Conservation (phyloP, 2,888 invertebrate genomes). For the Phrixothrix hirtus region DNA sequence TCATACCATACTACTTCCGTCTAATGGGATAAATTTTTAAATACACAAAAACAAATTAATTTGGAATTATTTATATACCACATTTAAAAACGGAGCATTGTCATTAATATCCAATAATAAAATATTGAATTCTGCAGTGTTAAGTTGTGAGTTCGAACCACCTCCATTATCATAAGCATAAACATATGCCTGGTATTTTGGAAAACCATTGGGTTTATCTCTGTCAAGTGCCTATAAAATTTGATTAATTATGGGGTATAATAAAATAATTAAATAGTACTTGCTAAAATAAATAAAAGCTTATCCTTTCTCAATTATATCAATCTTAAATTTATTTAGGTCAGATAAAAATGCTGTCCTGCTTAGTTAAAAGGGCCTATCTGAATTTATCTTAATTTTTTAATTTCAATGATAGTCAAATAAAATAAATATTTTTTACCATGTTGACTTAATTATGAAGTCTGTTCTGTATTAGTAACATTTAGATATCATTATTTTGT, state of each 20-base stretch:
- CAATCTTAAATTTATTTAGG: too few relatives aligned
- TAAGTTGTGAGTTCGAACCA: constrained; percentile 65
- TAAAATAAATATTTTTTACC: too few relatives aligned
- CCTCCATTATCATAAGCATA: constrained; percentile 79
- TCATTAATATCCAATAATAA: constrained; percentile 86
- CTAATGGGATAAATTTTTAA: constrained; percentile 45
- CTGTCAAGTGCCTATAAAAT: constrained; percentile 74
- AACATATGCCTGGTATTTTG: constrained; percentile 74
- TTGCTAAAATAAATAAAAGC: not conserved
- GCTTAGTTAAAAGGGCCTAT: too few relatives aligned
- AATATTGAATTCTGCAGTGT: constrained; percentile 69
- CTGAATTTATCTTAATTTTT: too few relatives aligned
- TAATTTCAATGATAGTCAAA: too few relatives aligned
- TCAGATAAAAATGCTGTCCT: too few relatives aligned
- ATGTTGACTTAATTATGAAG: too few relatives aligned
- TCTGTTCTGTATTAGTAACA: too few relatives aligned
- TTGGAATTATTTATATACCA: constrained; percentile 63
- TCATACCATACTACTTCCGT: constrained; percentile 83
- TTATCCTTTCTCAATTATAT: too few relatives aligned
- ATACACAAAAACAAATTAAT: not conserved
- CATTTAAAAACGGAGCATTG: constrained; percentile 86
- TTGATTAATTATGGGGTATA: too few relatives aligned
- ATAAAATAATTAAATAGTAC: too few relatives aligned
- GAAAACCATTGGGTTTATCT: constrained; percentile 85
- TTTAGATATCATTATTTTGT: too few relatives aligned